Evolutionary conservation across 2,113 vertebrate genomes (phyloP), one percentile per base, ranked within the genome.

Genomic region (Pongo pygmaeus): DNA sequence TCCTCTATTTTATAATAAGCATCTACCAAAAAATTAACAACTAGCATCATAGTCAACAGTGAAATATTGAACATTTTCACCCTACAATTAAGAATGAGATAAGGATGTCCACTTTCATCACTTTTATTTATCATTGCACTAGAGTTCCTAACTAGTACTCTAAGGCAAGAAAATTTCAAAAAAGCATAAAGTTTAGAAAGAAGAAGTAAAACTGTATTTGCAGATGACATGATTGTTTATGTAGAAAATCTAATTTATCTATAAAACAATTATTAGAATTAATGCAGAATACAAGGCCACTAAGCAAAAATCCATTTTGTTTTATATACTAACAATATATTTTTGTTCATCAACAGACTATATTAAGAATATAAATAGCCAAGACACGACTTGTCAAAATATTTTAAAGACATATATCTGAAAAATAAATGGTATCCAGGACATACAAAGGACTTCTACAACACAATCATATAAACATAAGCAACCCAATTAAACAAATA

Each of bases 41-140:
- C 23, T 13, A 55, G 40, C 27, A 32, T 43, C 43, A 48, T 3
- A 72, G 30, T 52, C 23, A 25, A 57, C 13, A 23, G 9, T 25
- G 35, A 84, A 59, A 69, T 46, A 32, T 1, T 78, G 4, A 43
- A 59, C 2, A 1, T n/a, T 46, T 81, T 81, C 20, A 32, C 1
- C 1, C 14, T 77, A 11, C 69, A 17, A 35, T 35, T 4, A 16
- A 32, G 57, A 70, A 72, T 3, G 17, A 91, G 8, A 22, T 27
- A 72, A 64, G 11, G 2, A 2, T 14, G 0, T 32, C 1, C 4
- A 4, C 8, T 64, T 17, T 70, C 1, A 43, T 0, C 27, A 6
- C 14, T 38, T 35, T 55, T 43, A 27, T 5, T 59, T 17, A 50
- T 40, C 20, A n/a, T 32, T 67, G 30, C 0, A 2, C 32, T 13